Percentiles rank a stretch among this genome's conserved stretches.
Evolutionary conservation across 2,888 invertebrate species (phyloP).

Genomic region (Cryptophagus acutangulus): DNA sequence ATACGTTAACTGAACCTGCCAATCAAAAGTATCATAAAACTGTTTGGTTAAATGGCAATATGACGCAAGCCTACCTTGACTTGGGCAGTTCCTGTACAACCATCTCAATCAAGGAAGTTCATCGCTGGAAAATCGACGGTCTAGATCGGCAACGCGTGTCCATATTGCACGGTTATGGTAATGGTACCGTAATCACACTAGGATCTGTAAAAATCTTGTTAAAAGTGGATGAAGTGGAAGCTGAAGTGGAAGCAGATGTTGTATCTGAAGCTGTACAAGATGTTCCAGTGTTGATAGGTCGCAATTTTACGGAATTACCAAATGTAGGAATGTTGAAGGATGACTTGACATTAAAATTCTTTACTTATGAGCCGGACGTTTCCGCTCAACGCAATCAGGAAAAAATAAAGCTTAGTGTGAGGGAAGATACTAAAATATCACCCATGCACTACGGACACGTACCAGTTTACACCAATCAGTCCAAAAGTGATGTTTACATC

Average conservation of each 20-base stretch:
- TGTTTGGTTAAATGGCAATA: no score
- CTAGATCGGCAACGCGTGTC: neutral
- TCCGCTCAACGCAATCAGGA: no score
- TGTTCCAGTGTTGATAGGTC: constrained; percentile 21
- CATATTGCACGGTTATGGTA: constrained; percentile 17
- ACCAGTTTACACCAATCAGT: no score
- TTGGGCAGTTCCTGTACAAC: no score
- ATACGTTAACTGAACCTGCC: no score
- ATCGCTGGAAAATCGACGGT: constrained; percentile 1
- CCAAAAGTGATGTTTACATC: no score
- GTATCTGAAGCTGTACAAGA: constrained; percentile 21
- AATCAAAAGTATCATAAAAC: no score
- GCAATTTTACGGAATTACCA: constrained; percentile 22
- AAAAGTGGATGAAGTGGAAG: constrained; percentile 19
- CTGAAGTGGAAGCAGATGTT: constrained; percentile 15
- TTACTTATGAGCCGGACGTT: constrained; percentile 4
- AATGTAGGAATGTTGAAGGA: constrained; percentile 20
- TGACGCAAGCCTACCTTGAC: no score
- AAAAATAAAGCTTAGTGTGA: no score
- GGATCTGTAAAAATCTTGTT: constrained; percentile 15
- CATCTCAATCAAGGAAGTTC: no score
- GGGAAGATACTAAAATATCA: no score
- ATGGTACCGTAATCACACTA: constrained; percentile 15
- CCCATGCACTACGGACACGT: no score
- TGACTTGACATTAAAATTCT: constrained; percentile 16